Conservation (phyloP, 2,113 vertebrate genomes). For the Dascyllus trimaculatus region DNA sequence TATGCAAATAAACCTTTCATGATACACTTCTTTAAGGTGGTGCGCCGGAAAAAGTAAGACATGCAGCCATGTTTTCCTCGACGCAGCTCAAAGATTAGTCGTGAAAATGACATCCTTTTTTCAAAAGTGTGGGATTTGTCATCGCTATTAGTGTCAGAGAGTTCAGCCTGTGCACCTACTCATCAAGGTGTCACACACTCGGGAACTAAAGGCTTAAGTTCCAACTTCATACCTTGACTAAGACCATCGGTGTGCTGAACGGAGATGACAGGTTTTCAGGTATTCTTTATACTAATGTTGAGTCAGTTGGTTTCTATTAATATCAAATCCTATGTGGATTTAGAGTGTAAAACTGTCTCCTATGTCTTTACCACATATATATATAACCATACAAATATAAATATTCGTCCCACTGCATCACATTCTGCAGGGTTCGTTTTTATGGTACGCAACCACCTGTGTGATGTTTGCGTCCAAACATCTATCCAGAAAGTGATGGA, state of each 20-base stretch:
- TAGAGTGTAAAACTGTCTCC: no score
- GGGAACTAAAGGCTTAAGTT: constrained; percentile 8
- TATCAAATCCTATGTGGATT: not conserved
- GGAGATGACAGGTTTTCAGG: constrained; percentile 29
- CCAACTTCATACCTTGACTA: constrained; percentile 6
- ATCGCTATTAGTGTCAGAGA: constrained; percentile 39
- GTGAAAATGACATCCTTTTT: not conserved
- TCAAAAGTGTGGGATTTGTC: constrained; percentile 42
- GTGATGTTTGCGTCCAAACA: constrained; percentile 47
- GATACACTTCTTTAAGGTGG: not conserved
- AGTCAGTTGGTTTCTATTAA: constrained; percentile 14
- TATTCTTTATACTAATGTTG: no score
- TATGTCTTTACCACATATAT: no score
- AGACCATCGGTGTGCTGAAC: constrained; percentile 19
- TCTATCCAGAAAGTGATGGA: constrained; percentile 63
- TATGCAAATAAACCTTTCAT: not conserved
- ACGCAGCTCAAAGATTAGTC: constrained; percentile 13
- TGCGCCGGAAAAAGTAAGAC: not conserved
- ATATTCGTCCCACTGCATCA: not conserved
- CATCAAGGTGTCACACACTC: not conserved
- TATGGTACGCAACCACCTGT: constrained; percentile 30
- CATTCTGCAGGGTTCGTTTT: not conserved
- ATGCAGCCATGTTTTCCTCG: not conserved
- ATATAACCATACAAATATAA: no score
- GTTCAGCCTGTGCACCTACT: constrained; percentile 8